Evolutionary conservation across 2,888 invertebrate species (phyloP), one percentile per base, ranked within the genome.

Genomic region (Agonum fuliginosum): DNA sequence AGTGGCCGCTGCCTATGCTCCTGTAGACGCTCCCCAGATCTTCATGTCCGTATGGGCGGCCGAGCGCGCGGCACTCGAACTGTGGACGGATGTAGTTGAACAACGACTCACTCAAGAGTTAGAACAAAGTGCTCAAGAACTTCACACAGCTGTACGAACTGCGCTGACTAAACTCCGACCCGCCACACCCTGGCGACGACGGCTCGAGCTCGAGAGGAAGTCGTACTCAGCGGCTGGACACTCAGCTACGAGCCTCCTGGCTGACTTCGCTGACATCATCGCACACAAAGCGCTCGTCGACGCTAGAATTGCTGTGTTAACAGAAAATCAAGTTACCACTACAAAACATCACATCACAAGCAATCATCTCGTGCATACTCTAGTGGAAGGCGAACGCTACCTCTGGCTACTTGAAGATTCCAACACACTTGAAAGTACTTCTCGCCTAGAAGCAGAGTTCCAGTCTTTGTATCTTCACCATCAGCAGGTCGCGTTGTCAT

Each of bases 211-310:
- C 37, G 88, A 89, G 79, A 86, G 88, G 43, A 88, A 87, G 75
- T 87, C 87, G 14, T 48, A 20, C 19, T 20, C 14, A n/a, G n/a
- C n/a, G n/a, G n/a, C n/a, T 8, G 30, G 30, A 8, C 84, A 86
- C 17, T 87, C 89, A 78, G 88, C 89, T 0, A 85, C 88, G 14
- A 87, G 87, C 69, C 83, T 92, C 30, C 83, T 94, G 76, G 88
- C 89, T 48, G 92, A 92, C 83, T 92, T 92, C 82, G 92, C 93
- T 10, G 93, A 93, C 83, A 89, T 93, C 73, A 88, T 93, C 62
- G 93, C 93, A 27, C 93, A 93, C 81, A 93, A 93, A 85, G 92
- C 93, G 43, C 87, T 95, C 78, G 91, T 95, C 73, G 94, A 95
- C 86, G 93, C 94, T 73, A 90, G 94, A 82, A 91, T 94, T 81